Evolutionary conservation across 2,888 invertebrate genomes (phyloP).

Genomic region (Cataglyphis cursor): DNA sequence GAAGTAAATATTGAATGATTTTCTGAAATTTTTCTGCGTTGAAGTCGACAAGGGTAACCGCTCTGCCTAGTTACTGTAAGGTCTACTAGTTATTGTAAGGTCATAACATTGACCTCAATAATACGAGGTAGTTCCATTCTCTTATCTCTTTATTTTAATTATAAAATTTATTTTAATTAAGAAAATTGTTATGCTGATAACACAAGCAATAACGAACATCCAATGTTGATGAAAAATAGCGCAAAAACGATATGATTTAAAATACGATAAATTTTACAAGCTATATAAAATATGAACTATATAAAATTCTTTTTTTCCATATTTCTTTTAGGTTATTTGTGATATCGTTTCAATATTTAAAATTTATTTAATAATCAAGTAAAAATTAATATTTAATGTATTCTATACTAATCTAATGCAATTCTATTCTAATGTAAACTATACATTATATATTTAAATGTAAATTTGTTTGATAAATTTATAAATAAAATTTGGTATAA

Average conservation of each 20-base stretch:
- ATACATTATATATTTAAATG: background rate
- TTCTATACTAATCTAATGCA: background rate
- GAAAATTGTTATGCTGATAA: background rate
- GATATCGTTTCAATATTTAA: background rate
- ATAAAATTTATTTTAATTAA: background rate
- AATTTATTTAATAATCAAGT: conserved; percentile 2
- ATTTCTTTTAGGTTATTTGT: background rate
- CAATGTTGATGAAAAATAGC: background rate
- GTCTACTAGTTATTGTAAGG: conserved; percentile 68
- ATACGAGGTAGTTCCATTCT: conserved; percentile 65
- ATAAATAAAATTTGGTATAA: background rate
- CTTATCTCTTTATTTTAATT: conserved; percentile 60
- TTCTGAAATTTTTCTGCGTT: conserved; percentile 62
- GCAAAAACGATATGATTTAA: background rate
- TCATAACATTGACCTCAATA: conserved; percentile 84
- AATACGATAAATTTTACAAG: background rate
- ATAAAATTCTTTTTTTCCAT: background rate
- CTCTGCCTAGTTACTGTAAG: conserved; percentile 63
- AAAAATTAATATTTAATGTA: background rate
- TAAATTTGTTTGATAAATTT: background rate
- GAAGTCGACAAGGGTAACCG: conserved; percentile 81
- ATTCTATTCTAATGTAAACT: no score
- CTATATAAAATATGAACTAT: background rate
- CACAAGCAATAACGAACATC: background rate
- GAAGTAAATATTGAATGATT: conserved; percentile 44